A percentile compares a stretch with the other conserved stretches of the same genome.
These are phyloP conservation scores for Chiloscyllium punctatum DNA, from an alignment of 2,797 vertebrate species.

Conservation along the genomic window DNA sequence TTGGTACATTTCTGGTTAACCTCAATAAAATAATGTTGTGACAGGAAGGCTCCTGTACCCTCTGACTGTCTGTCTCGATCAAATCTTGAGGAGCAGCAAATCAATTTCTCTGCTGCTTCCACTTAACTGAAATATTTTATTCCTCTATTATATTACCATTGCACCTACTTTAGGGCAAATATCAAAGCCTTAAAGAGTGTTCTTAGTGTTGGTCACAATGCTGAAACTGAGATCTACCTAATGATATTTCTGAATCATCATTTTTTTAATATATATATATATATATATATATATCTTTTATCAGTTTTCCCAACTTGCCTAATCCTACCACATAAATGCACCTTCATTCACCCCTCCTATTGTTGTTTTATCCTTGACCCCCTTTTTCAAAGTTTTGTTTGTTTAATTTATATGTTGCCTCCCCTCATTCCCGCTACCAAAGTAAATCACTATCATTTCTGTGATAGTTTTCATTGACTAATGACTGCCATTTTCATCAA, in stretches of 20 bases:
- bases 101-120: background rate
- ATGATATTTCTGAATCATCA: background rate
- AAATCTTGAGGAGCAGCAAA: background rate
- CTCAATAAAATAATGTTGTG: too few relatives aligned
- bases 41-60: too few relatives aligned
- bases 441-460: too few relatives aligned
- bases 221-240: background rate
- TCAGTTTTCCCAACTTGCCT: background rate
- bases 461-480: background rate
- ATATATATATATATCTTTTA: background rate
- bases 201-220: background rate
- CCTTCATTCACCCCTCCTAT: too few relatives aligned
- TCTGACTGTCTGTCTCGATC: too few relatives aligned
- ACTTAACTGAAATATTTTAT: background rate
- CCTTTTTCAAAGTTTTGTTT: background rate
- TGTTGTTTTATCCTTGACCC: too few relatives aligned
- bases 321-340: background rate
- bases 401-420: background rate
- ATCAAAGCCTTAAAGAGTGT: background rate
- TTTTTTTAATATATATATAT: too few relatives aligned
- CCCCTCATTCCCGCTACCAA: too few relatives aligned
- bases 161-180: background rate
- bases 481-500: background rate
- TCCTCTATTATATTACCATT: too few relatives aligned
- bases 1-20: too few relatives aligned